Evolutionary conservation across 1,140 invertebrate genomes (phyloP).

Genomic region (Ptiloglossa arizonensis): DNA sequence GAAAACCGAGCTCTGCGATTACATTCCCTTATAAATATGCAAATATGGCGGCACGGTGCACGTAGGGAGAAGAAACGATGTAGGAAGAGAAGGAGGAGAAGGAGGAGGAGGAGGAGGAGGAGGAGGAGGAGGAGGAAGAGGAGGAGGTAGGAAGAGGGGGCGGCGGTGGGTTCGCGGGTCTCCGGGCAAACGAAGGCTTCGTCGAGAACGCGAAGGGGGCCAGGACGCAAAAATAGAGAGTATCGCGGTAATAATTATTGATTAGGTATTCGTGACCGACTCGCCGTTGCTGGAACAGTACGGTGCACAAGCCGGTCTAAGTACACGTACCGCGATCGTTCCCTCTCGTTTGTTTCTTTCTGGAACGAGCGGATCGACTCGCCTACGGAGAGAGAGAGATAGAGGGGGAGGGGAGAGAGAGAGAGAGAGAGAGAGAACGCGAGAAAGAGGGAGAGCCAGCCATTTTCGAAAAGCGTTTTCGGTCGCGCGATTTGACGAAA

Average conservation of each 20-base stretch:
- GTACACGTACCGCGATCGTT: conserved; percentile 26
- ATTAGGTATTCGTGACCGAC: conserved; percentile 79
- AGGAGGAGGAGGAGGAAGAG: conserved; percentile 32
- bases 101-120: conserved; percentile 26
- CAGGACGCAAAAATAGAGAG: conserved; percentile 76
- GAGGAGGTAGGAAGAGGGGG: conserved; percentile 44
- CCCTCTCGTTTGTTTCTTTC: not conserved
- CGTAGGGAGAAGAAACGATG: conserved; percentile 48
- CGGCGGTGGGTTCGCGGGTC: conserved; percentile 57
- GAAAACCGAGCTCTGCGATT: conserved; percentile 81
- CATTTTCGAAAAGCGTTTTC: not conserved
- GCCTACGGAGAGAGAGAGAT: no score
- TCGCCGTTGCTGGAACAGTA: conserved; percentile 67
- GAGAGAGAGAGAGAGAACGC: no score
- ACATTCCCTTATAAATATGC: conserved; percentile 82
- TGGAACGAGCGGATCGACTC: not conserved
- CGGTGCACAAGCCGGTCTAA: conserved; percentile 44
- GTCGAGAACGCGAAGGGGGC: conserved; percentile 48
- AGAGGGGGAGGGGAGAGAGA: no score
- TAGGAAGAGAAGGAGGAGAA: conserved; percentile 36
- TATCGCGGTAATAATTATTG: conserved; percentile 80
- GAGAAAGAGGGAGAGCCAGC: no score
- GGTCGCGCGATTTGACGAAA: not conserved
- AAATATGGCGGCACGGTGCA: conserved; percentile 74
- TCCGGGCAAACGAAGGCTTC: conserved; percentile 47